Conservation (phyloP, 1,140 invertebrate genomes). For the Bombus waltoni region DNA sequence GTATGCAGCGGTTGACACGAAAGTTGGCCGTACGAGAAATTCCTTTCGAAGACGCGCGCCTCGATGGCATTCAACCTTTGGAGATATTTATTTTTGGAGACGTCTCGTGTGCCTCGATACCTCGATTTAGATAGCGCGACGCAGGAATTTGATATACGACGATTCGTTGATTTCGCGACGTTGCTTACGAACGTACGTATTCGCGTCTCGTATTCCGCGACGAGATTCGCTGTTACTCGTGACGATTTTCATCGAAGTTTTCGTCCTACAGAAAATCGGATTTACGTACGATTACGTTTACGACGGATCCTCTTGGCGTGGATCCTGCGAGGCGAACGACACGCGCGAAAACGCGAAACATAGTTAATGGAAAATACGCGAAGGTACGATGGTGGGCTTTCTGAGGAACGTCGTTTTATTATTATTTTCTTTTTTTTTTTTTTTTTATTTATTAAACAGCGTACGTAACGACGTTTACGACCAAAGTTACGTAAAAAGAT, state of each 20-base stretch:
- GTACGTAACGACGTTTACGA: not conserved
- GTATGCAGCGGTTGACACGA: conserved; percentile 32
- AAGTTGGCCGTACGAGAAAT: conserved; percentile 28
- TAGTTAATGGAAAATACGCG: not conserved
- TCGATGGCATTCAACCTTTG: not conserved
- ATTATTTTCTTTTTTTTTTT: no score
- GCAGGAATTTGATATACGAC: not conserved
- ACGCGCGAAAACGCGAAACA: not conserved
- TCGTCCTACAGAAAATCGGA: not conserved
- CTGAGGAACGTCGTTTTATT: not conserved
- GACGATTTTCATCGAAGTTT: not conserved
- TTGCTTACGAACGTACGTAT: no score
- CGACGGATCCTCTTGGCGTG: not conserved
- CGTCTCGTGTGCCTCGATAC: not conserved
- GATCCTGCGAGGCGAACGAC: not conserved
- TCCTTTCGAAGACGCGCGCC: conserved; percentile 20
- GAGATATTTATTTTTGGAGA: conserved; percentile 27
- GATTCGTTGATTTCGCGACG: not conserved
- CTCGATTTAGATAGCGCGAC: not conserved
- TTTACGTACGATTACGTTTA: no score
- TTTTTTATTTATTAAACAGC: not conserved
- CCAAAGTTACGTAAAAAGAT: not conserved
- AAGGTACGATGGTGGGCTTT: not conserved
- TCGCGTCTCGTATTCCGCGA: no score
- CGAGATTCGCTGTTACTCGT: not conserved